phyloP scores from a whole-genome alignment of 1,140 invertebrate species.

The Dryas iulia region DNA sequence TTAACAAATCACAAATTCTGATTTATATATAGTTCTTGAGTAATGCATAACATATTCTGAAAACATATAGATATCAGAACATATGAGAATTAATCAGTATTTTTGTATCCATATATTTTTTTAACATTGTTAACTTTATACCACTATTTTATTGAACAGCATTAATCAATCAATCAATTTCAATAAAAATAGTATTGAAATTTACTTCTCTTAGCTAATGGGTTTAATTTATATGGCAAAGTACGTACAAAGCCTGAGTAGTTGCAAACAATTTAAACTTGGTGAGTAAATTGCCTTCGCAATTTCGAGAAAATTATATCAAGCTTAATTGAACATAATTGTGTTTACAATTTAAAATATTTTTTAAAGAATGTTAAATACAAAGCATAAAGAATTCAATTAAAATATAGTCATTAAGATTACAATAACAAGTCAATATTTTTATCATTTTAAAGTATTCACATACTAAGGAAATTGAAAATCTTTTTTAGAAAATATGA shows the following conservation, averaged over 20 bases:
- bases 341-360: not conserved
- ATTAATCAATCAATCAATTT: not conserved
- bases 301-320: not conserved
- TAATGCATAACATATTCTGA: no score
- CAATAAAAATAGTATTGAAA: not conserved
- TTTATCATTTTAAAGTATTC: no score
- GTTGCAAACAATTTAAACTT: constrained; percentile 57
- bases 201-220: not conserved
- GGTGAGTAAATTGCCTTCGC: constrained; percentile 38
- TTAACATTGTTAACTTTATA: no score
- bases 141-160: not conserved
- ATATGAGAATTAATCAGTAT: no score
- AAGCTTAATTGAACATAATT: not conserved
- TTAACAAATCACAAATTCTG: no score
- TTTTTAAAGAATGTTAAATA: not conserved
- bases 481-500: no score
- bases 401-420: not conserved
- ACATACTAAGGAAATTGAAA: no score
- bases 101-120: no score
- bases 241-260: not conserved
- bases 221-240: not conserved
- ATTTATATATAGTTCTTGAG: no score
- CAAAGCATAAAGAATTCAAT: not conserved
- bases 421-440: no score
- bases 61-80: no score